A percentile compares a stretch with the other conserved stretches of the same genome.
These are phyloP conservation scores for Beris chalybata DNA, from an alignment of 2,888 invertebrate species.

Conservation along the genomic window DNA sequence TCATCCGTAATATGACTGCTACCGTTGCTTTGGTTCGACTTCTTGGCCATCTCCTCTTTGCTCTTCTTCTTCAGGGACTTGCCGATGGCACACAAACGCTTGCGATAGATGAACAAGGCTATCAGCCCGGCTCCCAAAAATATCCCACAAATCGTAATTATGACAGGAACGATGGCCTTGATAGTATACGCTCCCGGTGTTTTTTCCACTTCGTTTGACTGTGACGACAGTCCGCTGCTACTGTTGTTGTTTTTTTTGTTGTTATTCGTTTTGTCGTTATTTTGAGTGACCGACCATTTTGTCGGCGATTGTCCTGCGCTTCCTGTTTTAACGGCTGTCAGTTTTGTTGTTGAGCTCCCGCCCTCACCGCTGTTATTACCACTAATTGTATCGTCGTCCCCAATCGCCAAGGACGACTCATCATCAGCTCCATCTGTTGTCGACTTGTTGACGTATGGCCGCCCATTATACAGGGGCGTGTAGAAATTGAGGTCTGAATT, in stretches of 20 bases:
- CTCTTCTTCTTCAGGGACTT: conserved; percentile 60
- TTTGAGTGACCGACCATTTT: conserved; percentile 20
- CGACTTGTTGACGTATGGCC: conserved; percentile 6
- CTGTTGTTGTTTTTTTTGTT: not conserved
- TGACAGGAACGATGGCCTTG: conserved; percentile 70
- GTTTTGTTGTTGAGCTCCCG: conserved; percentile 45
- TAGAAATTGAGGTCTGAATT: conserved; percentile 19
- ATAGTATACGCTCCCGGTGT: conserved; percentile 59
- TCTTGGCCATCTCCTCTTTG: conserved; percentile 74
- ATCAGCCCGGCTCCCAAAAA: conserved; percentile 69
- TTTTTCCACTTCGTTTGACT: conserved; percentile 8
- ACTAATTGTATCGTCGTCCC: conserved; percentile 28
- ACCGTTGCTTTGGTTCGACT: conserved; percentile 54
- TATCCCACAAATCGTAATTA: conserved; percentile 67
- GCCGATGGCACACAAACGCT: conserved; percentile 68
- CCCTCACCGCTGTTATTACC: conserved; percentile 2
- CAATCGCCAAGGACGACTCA: conserved; percentile 11
- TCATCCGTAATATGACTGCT: conserved; percentile 50
- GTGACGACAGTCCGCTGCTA: not conserved
- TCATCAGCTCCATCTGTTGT: not conserved
- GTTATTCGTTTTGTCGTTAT: conserved; percentile 32
- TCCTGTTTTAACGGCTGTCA: conserved; percentile 46
- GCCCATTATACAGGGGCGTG: conserved; percentile 21
- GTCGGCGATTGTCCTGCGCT: conserved; percentile 30
- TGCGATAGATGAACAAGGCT: conserved; percentile 68